Percentiles rank a stretch among this genome's conserved stretches.
These are phyloP conservation scores for Poeciliopsis retropinna DNA, from an alignment of 2,113 vertebrate species.

Conservation along the genomic window DNA sequence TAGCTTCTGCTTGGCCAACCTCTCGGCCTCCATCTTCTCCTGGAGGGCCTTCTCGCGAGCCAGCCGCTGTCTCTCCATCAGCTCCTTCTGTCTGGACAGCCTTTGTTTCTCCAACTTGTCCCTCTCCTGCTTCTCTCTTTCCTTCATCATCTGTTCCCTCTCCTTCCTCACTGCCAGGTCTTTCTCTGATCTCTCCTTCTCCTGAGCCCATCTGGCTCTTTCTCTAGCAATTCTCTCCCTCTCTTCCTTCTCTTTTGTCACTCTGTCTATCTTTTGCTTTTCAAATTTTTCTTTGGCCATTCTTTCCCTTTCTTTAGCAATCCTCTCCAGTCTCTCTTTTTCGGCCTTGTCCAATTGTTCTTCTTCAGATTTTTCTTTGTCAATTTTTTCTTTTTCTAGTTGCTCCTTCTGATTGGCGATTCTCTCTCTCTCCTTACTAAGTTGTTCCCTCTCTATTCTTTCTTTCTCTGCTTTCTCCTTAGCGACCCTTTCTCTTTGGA, in stretches of 20 bases:
- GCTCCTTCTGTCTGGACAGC: background rate
- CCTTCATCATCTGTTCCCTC: background rate
- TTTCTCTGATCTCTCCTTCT: background rate
- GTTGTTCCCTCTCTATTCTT: background rate
- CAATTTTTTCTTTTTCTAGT: background rate
- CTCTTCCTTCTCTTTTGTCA: background rate
- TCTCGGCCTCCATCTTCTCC: slow-evolving; percentile 24
- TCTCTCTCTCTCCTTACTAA: background rate
- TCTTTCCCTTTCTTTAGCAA: slow-evolving; percentile 2
- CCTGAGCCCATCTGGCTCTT: background rate
- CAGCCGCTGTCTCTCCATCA: slow-evolving; percentile 11
- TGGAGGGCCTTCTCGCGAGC: slow-evolving; percentile 1
- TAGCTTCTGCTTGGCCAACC: background rate
- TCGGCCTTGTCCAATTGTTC: background rate
- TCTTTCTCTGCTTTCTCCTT: background rate
- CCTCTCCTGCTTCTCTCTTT: background rate
- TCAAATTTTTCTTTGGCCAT: background rate
- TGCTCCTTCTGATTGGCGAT: background rate
- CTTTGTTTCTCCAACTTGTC: slow-evolving; percentile 13
- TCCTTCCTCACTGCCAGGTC: background rate
- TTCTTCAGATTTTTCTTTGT: background rate
- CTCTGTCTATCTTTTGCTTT: slow-evolving; percentile 5
- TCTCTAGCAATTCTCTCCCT: slow-evolving; percentile 6
- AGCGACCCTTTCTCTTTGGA: no score
- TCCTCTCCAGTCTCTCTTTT: background rate